These are phyloP conservation scores for Sorex fumeus DNA, from an alignment of 2,113 vertebrate species.

Conservation along the genomic window DNA sequence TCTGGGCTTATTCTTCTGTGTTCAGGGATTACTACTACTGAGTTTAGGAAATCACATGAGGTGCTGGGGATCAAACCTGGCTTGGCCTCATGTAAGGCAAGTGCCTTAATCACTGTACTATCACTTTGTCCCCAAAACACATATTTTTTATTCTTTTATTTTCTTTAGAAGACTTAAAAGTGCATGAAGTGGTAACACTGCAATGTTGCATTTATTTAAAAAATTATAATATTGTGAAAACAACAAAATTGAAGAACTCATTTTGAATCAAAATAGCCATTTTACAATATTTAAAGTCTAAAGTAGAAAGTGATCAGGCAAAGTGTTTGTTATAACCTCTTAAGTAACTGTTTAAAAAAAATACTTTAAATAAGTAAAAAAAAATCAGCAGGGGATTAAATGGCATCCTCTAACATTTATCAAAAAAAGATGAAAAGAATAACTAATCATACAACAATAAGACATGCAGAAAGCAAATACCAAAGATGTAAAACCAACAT, in stretches of 20 bases:
- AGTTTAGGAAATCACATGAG: no score
- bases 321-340: slow-evolving; percentile 15
- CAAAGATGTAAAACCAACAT: slow-evolving; percentile 26
- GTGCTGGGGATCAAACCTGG: no score
- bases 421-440: slow-evolving; percentile 17
- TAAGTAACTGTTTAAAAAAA: slow-evolving; percentile 46
- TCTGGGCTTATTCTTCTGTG: no score
- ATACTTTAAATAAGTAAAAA: not conserved
- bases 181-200: slow-evolving; percentile 4
- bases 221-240: slow-evolving; percentile 31
- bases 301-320: slow-evolving; percentile 26
- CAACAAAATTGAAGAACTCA: slow-evolving; percentile 36
- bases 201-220: slow-evolving; percentile 35
- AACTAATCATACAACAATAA: not conserved
- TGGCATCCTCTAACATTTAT: slow-evolving; percentile 18
- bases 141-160: slow-evolving; percentile 29
- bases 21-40: no score
- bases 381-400: slow-evolving; percentile 50
- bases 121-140: no score
- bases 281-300: slow-evolving; percentile 57
- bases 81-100: no score
- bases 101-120: no score
- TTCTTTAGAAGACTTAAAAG: slow-evolving; percentile 42
- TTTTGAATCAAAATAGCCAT: slow-evolving; percentile 13
- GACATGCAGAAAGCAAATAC: slow-evolving; percentile 9